A percentile compares a stretch with the other conserved stretches of the same genome.
These are phyloP conservation scores for Copidosoma floridanum DNA, from an alignment of 1,140 invertebrate species.

Conservation along the genomic window DNA sequence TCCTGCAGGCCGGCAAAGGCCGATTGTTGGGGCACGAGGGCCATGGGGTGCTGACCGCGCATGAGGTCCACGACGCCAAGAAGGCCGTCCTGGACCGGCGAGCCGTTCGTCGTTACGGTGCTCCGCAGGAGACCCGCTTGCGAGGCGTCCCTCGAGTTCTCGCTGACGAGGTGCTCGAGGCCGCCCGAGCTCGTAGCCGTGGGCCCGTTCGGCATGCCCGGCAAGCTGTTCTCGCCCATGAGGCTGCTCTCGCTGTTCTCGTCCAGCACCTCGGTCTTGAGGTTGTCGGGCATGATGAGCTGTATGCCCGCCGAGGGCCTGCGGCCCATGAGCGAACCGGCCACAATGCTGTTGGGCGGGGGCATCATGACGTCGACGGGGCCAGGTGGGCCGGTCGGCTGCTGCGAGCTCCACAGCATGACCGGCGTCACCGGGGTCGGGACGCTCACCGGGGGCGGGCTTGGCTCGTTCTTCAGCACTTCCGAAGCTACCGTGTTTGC, in stretches of 20 bases:
- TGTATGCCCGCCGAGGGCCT: slow-evolving; percentile 49
- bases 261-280: slow-evolving; percentile 72
- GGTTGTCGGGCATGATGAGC: slow-evolving; percentile 51
- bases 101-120: slow-evolving; percentile 31
- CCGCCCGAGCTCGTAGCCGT: slow-evolving; percentile 37
- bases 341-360: slow-evolving; percentile 40
- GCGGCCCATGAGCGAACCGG: slow-evolving; percentile 44
- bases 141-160: slow-evolving; percentile 43
- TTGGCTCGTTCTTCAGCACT: slow-evolving; percentile 47
- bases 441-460: slow-evolving; percentile 40
- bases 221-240: slow-evolving; percentile 56
- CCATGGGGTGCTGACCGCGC: slow-evolving; percentile 45
- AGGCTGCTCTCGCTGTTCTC: slow-evolving; percentile 67
- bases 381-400: slow-evolving; percentile 32
- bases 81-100: slow-evolving; percentile 46
- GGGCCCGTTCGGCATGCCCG: slow-evolving; percentile 40
- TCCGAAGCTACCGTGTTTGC: slow-evolving; percentile 28
- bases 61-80: slow-evolving; percentile 52
- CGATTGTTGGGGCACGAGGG: slow-evolving; percentile 39
- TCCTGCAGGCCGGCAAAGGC: slow-evolving; percentile 48
- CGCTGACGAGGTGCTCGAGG: slow-evolving; percentile 46
- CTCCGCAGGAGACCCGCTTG: slow-evolving; percentile 40
- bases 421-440: slow-evolving; percentile 28
- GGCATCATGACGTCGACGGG: slow-evolving; percentile 53
- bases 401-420: slow-evolving; percentile 50